These are phyloP conservation scores for Taxidea taxus DNA, from an alignment of 2,113 vertebrate species.

Conservation along the genomic window DNA sequence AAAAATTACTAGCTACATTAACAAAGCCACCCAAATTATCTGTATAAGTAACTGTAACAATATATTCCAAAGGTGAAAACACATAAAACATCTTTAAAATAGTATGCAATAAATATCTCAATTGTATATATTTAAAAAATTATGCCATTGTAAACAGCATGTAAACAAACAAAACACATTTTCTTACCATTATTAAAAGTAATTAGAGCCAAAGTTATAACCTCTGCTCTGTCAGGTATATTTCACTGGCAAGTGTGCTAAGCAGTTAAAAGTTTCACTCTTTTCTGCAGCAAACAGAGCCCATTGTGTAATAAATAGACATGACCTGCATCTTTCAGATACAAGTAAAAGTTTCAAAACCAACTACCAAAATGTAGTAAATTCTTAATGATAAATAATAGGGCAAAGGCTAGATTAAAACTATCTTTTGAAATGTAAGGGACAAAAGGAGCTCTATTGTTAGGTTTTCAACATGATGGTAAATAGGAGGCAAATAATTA, in stretches of 20 bases:
- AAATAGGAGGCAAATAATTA: background rate
- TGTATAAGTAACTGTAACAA: constrained; percentile 97
- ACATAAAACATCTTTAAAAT: constrained; percentile 97
- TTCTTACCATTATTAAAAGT: constrained; percentile 87
- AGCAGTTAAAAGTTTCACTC: constrained; percentile 90
- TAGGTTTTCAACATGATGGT: background rate
- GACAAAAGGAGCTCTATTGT: constrained; percentile 23
- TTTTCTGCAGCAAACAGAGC: constrained; percentile 88
- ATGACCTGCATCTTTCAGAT: constrained; percentile 61
- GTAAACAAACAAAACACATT: constrained; percentile 98
- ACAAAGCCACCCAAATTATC: constrained; percentile 95
- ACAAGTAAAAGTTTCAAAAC: constrained; percentile 68
- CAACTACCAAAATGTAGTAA: constrained; percentile 55
- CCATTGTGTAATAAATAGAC: constrained; percentile 70
- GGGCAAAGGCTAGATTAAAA: constrained; percentile 56
- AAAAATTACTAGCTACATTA: constrained; percentile 97
- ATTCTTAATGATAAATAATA: constrained; percentile 51
- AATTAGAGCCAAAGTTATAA: constrained; percentile 85
- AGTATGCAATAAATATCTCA: constrained; percentile 99
- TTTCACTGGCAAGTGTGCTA: constrained; percentile 86
- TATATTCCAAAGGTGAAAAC: constrained; percentile 99
- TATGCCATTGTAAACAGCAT: constrained; percentile 99
- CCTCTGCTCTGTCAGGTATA: constrained; percentile 83
- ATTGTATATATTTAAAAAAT: constrained; percentile 93
- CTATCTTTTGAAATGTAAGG: constrained; percentile 59